These are phyloP conservation scores for Rana temporaria DNA, from an alignment of 2,113 vertebrate species.

Conservation along the genomic window DNA sequence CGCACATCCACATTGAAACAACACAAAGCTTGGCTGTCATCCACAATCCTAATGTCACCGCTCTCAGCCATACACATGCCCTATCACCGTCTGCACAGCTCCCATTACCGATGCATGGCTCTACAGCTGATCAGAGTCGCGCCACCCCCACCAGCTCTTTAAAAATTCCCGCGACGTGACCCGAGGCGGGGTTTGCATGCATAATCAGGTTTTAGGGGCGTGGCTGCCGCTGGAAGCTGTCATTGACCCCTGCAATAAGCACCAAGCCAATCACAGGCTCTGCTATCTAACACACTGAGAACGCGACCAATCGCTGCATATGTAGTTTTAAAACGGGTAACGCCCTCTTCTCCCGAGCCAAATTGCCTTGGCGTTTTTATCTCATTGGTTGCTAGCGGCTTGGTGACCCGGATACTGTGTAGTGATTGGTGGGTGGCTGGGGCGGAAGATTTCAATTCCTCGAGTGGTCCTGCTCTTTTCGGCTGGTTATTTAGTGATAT, in stretches of 20 bases:
- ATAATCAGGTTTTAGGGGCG: neutral
- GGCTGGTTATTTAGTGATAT: neutral
- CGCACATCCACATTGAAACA: too few species aligned
- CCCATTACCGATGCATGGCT: conserved; percentile 51
- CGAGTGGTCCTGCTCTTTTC: neutral
- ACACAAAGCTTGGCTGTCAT: neutral
- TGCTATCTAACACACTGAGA: too few species aligned
- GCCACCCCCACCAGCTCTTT: neutral
- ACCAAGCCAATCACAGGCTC: conserved; percentile 3
- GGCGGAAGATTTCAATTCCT: conserved; percentile 48
- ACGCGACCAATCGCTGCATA: neutral
- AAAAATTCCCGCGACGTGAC: conserved; percentile 8
- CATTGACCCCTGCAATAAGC: too few species aligned
- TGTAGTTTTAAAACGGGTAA: conserved; percentile 20
- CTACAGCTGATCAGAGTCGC: conserved; percentile 19
- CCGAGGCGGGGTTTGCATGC: neutral
- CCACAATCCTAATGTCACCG: neutral
- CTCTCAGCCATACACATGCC: neutral
- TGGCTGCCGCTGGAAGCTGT: neutral
- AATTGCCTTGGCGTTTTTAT: neutral
- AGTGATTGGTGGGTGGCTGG: conserved; percentile 9
- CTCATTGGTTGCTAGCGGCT: neutral
- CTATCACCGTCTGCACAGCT: neutral
- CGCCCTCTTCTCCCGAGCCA: neutral
- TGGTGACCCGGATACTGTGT: neutral